Conservation (phyloP, 2,797 vertebrate species). For the Oreochromis mossambicus region DNA sequence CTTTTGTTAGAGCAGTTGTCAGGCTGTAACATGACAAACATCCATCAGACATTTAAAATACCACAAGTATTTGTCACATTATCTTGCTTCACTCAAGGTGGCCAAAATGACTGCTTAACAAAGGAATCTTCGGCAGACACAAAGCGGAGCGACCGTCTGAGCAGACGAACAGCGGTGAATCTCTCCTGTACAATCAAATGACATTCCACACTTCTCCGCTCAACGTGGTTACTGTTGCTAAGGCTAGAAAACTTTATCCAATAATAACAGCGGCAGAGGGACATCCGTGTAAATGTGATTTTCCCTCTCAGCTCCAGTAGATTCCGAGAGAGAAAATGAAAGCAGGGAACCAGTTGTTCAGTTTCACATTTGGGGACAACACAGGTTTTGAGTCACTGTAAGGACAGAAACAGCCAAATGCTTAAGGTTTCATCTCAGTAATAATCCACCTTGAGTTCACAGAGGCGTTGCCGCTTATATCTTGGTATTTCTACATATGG, state of each 20-base stretch:
- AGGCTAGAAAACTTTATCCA: slow-evolving; percentile 42
- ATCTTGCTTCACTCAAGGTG: background rate
- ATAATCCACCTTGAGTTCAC: background rate
- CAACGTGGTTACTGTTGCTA: slow-evolving; percentile 57
- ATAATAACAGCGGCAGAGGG: background rate
- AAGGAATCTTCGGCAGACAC: background rate
- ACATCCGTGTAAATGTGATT: background rate
- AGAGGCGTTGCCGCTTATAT: background rate
- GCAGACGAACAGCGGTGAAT: background rate
- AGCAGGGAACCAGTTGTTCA: background rate
- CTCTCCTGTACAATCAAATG: slow-evolving; percentile 7
- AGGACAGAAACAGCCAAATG: background rate
- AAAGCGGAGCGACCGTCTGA: background rate
- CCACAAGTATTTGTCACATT: background rate
- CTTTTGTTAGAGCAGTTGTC: background rate
- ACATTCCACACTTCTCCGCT: slow-evolving; percentile 21
- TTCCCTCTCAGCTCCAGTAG: background rate
- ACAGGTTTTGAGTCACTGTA: background rate
- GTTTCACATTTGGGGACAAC: background rate
- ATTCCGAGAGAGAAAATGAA: background rate
- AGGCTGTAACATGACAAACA: background rate
- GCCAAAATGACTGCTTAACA: background rate
- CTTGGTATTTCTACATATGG: background rate
- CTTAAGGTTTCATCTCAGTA: background rate
- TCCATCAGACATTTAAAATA: background rate